Conservation (phyloP, 23 tunicate species). For the Pegea sp. region DNA sequence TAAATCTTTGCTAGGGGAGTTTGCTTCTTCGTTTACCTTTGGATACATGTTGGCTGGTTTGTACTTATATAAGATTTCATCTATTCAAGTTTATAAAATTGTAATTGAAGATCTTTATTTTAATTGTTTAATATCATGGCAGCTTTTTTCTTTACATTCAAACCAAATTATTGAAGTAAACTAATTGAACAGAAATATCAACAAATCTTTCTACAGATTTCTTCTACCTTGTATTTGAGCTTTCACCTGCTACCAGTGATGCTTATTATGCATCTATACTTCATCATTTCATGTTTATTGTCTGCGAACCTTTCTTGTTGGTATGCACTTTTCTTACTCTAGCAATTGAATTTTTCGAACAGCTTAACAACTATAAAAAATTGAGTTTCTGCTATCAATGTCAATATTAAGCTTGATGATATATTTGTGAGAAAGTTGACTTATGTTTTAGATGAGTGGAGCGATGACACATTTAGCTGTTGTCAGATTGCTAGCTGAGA, state of each 20-base stretch:
- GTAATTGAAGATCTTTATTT: too few relatives aligned
- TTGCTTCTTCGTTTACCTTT: not conserved
- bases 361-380: too few relatives aligned
- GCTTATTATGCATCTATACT: not conserved
- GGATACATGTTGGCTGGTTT: not conserved
- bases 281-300: not conserved
- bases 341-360: too few relatives aligned
- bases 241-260: not conserved
- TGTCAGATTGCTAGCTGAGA: not conserved
- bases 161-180: too few relatives aligned
- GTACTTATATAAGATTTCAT: too few relatives aligned
- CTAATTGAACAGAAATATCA: not conserved
- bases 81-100: too few relatives aligned
- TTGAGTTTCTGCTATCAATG: too few relatives aligned
- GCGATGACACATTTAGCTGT: not conserved
- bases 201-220: not conserved
- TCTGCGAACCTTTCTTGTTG: not conserved
- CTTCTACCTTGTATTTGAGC: not conserved
- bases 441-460: not conserved
- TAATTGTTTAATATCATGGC: too few relatives aligned
- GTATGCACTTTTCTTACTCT: too few relatives aligned
- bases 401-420: too few relatives aligned
- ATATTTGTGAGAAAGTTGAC: too few relatives aligned
- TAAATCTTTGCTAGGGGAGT: not conserved
- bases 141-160: too few relatives aligned